Evolutionary conservation across 2,113 vertebrate species (phyloP).

Genomic region (Lampris megalopsis): DNA sequence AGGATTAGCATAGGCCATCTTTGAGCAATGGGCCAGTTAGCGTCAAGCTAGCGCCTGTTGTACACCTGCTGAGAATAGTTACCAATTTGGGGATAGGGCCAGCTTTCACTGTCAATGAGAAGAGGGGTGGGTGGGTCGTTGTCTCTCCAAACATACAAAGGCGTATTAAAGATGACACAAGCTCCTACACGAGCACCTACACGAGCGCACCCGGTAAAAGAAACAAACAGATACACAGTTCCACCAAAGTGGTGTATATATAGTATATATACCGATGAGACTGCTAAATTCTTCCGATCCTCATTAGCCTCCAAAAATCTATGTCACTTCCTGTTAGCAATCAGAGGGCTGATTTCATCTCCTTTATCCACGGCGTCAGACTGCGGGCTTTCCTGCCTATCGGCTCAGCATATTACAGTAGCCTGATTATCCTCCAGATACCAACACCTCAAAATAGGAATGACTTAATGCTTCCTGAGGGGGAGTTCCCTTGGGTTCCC

Average conservation of each 20-base stretch:
- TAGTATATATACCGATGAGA: slow-evolving; percentile 34
- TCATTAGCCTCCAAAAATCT: slow-evolving; percentile 20
- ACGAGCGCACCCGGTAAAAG: not conserved
- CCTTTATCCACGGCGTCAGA: slow-evolving; percentile 5
- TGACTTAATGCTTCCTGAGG: slow-evolving; percentile 66
- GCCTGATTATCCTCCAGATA: slow-evolving; percentile 24
- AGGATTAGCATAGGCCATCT: not conserved
- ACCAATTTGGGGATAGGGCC: not conserved
- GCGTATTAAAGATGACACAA: slow-evolving; percentile 10
- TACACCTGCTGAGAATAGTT: slow-evolving; percentile 9
- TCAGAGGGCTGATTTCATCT: not conserved
- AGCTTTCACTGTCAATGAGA: not conserved
- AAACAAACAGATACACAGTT: not conserved
- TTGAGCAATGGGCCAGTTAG: not conserved
- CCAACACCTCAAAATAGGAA: slow-evolving; percentile 48
- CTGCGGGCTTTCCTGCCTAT: not conserved
- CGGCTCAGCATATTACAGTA: slow-evolving; percentile 1
- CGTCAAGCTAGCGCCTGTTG: not conserved
- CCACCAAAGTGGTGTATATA: slow-evolving; percentile 9
- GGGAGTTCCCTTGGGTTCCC: slow-evolving; percentile 60
- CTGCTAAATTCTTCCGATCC: slow-evolving; percentile 30
- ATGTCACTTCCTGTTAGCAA: not conserved
- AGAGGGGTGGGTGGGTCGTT: slow-evolving; percentile 13
- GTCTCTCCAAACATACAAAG: not conserved
- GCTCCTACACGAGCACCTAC: not conserved